Conservation (phyloP, 2,888 invertebrate species). For the Platycnemis pennipes region DNA sequence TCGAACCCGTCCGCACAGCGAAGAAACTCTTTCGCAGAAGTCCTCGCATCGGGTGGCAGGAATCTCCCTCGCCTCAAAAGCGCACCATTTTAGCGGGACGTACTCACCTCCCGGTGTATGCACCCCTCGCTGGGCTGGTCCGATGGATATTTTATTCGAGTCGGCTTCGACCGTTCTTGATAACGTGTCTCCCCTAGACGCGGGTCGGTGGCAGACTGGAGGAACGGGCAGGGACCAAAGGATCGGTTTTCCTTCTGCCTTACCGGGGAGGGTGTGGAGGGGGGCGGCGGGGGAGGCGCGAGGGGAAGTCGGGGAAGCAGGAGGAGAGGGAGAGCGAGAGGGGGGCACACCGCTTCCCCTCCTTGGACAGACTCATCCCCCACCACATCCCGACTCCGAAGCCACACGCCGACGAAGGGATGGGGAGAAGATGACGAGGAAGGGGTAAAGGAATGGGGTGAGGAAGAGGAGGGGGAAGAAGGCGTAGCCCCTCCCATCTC, state of each 20-base stretch:
- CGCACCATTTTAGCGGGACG: not conserved
- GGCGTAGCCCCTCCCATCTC: constrained; percentile 29
- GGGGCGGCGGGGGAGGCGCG: not conserved
- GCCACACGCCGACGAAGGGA: constrained; percentile 10
- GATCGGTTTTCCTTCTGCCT: constrained; percentile 73
- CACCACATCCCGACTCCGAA: not conserved
- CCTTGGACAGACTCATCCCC: not conserved
- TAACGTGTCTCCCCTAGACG: constrained; percentile 67
- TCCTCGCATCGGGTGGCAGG: not conserved
- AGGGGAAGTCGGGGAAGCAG: not conserved
- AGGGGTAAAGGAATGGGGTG: not conserved
- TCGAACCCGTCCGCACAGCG: not conserved
- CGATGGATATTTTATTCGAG: constrained; percentile 40
- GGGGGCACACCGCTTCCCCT: not conserved
- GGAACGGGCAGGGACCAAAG: constrained; percentile 68
- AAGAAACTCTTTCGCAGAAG: not conserved
- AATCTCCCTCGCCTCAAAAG: not conserved
- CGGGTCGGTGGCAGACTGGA: constrained; percentile 72
- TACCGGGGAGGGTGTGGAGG: constrained; percentile 69
- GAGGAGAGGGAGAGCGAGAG: constrained; percentile 56
- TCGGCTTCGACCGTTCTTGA: constrained; percentile 60
- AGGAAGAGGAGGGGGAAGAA: not conserved
- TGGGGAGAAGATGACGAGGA: not conserved
- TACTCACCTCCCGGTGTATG: constrained; percentile 60
- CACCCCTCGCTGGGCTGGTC: constrained; percentile 41